Percentiles rank a stretch among this genome's conserved stretches.
Conservation (phyloP, 2,113 vertebrate genomes). For the Cephalopterus ornatus region DNA sequence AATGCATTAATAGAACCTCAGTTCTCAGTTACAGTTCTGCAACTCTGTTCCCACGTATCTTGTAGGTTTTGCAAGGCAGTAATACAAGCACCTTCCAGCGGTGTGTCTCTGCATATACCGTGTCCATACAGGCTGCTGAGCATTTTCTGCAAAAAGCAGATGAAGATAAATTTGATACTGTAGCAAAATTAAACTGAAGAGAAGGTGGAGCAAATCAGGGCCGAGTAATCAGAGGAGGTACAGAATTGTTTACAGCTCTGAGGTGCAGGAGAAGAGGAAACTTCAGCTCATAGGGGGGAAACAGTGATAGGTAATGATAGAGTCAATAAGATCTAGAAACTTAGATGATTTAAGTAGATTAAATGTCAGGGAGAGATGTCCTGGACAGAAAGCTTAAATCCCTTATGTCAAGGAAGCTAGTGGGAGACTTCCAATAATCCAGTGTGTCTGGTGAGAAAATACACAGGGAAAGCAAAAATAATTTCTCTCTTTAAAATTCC, state of each 20-base stretch:
- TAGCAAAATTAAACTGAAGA: background rate
- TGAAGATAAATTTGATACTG: background rate
- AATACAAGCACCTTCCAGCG: background rate
- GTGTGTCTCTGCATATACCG: background rate
- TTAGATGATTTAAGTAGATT: background rate
- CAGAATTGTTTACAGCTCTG: rapidly evolving
- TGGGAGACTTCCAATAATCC: background rate
- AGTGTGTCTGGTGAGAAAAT: background rate
- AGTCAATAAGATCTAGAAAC: background rate
- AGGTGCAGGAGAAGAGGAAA: background rate
- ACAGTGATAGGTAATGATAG: background rate
- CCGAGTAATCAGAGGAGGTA: background rate
- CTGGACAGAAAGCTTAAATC: background rate
- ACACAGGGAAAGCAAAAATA: background rate
- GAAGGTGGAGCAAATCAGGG: background rate
- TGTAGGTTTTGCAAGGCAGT: background rate
- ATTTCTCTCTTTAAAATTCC: background rate
- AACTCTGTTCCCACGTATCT: background rate
- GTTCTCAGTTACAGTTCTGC: background rate
- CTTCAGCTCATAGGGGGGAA: background rate
- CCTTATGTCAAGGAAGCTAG: background rate
- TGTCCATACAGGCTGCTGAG: background rate
- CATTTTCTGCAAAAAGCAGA: background rate
- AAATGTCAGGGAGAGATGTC: background rate
- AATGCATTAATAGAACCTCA: background rate